These are phyloP conservation scores for Campylomormyrus tamandua DNA, from an alignment of 2,113 vertebrate genomes.

Conservation along the genomic window DNA sequence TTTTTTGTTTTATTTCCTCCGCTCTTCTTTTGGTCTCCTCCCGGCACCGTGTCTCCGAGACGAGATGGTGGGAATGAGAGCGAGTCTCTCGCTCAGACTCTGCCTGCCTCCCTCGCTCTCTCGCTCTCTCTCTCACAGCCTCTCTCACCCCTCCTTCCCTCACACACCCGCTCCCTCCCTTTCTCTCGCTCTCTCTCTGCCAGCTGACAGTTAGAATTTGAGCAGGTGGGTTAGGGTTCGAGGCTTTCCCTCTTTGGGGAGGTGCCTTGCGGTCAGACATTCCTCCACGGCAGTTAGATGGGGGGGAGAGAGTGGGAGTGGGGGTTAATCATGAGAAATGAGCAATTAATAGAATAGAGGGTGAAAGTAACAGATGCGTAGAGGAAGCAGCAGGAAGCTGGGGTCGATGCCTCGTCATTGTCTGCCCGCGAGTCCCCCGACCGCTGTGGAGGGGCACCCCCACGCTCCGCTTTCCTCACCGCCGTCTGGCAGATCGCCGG, in stretches of 20 bases:
- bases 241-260: not conserved
- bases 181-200: constrained; percentile 21
- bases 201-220: not conserved
- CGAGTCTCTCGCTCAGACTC: constrained; percentile 41
- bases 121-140: constrained; percentile 34
- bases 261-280: too few species aligned
- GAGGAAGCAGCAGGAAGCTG: not conserved
- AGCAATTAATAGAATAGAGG: not conserved
- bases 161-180: constrained; percentile 15
- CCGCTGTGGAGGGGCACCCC: not conserved
- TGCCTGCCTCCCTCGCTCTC: constrained; percentile 43
- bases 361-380: not conserved
- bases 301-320: too few species aligned
- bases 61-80: constrained; percentile 55
- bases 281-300: not conserved
- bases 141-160: constrained; percentile 14
- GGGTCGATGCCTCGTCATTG: not conserved
- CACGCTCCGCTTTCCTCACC: not conserved
- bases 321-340: not conserved
- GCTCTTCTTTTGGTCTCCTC: constrained; percentile 29
- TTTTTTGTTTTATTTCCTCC: constrained; percentile 27
- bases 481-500: not conserved
- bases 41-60: constrained; percentile 36
- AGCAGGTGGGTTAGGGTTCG: not conserved
- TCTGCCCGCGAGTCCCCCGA: not conserved